Conservation (phyloP, 1,140 invertebrate genomes). For the Mamestra configurata region DNA sequence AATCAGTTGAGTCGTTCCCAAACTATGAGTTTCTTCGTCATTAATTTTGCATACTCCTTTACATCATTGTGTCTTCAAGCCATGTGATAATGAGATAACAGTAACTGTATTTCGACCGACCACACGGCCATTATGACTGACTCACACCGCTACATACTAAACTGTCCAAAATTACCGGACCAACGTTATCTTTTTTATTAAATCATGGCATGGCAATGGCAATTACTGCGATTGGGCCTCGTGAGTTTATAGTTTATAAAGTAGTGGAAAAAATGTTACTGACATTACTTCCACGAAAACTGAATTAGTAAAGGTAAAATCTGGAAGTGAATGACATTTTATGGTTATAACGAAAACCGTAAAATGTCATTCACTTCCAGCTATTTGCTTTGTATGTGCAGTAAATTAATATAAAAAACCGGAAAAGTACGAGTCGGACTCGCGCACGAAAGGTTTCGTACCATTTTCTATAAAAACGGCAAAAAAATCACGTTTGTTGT, state of each 20-base stretch:
- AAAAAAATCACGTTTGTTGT: no score
- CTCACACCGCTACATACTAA: background rate
- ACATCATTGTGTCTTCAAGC: constrained; percentile 17
- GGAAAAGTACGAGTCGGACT: no score
- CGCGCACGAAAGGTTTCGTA: no score
- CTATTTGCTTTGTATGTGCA: no score
- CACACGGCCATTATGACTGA: background rate
- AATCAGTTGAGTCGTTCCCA: background rate
- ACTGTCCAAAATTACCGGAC: constrained; percentile 7
- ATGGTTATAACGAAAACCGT: background rate
- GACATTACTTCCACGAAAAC: background rate
- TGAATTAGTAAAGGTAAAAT: background rate
- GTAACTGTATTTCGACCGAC: constrained; percentile 27
- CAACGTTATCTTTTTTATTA: constrained; percentile 2
- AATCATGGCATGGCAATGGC: background rate
- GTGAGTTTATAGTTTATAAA: background rate
- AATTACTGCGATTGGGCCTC: background rate
- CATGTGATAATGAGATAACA: constrained; percentile 26
- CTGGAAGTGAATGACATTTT: background rate
- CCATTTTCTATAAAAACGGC: no score
- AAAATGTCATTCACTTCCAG: no score
- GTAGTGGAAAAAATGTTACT: background rate
- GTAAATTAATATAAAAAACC: no score
- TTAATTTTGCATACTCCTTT: background rate
- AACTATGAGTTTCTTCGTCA: background rate